phyloP scores from a whole-genome alignment of 2,113 vertebrate species.

The Cololabis saira region DNA sequence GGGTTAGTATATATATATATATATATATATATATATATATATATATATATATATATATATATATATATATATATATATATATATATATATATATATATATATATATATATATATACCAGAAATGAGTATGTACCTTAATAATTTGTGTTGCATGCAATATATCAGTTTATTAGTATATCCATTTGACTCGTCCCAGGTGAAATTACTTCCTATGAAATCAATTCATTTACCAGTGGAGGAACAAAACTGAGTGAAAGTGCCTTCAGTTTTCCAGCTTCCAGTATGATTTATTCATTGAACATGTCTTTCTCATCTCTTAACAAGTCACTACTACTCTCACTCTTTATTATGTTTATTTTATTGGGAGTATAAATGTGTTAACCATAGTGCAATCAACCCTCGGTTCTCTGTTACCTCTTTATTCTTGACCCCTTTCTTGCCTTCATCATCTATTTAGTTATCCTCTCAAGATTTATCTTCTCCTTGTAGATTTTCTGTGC shows the following conservation, averaged over 20 bases:
- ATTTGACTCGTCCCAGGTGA: conserved; percentile 6
- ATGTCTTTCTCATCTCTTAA: conserved; percentile 36
- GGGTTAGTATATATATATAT: too few species aligned
- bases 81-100: too few species aligned
- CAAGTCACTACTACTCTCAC: conserved; percentile 33
- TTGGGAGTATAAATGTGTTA: conserved; percentile 49
- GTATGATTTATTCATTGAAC: conserved; percentile 49
- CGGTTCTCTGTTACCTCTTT: neutral
- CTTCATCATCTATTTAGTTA: conserved; percentile 48
- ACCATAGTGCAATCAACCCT: conserved; percentile 15
- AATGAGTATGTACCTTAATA: conserved; percentile 18
- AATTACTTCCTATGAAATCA: conserved; percentile 18
- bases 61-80: too few species aligned
- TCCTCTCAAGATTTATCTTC: conserved; percentile 61
- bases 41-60: too few species aligned
- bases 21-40: too few species aligned
- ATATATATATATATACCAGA: too few species aligned
- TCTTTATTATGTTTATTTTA: conserved; percentile 14
- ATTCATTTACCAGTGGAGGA: conserved; percentile 18
- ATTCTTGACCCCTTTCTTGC: conserved; percentile 2
- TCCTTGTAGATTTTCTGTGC: conserved; percentile 53
- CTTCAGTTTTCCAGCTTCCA: conserved; percentile 43
- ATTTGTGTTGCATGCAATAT: conserved; percentile 7
- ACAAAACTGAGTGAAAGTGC: conserved; percentile 6
- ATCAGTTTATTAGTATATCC: conserved; percentile 17